Conservation (phyloP, 1,140 invertebrate genomes). For the Papilio glaucus region DNA sequence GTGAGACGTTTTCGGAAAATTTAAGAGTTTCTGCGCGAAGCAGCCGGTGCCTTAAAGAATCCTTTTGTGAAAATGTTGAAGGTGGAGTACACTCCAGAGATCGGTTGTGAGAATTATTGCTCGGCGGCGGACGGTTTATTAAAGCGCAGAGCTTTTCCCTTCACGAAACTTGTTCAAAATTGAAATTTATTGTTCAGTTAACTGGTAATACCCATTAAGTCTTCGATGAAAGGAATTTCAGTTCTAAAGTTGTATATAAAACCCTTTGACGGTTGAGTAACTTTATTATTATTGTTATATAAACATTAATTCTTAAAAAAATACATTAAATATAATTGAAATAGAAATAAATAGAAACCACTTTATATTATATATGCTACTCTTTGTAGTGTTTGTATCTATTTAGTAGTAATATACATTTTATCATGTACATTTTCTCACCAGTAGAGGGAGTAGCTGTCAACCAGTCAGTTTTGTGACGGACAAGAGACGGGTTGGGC, state of each 20-base stretch:
- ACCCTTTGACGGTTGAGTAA: too few species aligned
- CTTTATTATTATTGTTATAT: too few species aligned
- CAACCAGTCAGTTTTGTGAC: too few species aligned
- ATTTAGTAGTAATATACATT: too few species aligned
- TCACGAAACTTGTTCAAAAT: constrained; percentile 4
- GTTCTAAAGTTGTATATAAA: not conserved
- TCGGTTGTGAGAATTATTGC: constrained; percentile 26
- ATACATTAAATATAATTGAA: too few species aligned
- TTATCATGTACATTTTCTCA: too few species aligned
- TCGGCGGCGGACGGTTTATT: not conserved
- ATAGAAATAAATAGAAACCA: too few species aligned
- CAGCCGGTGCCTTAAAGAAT: constrained; percentile 12
- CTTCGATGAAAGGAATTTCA: not conserved
- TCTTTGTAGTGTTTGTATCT: too few species aligned
- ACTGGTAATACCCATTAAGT: constrained; percentile 7
- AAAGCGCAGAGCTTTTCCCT: constrained; percentile 11
- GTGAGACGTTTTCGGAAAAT: constrained; percentile 18
- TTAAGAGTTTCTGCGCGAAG: constrained; percentile 13
- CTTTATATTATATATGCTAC: too few species aligned
- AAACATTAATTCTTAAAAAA: too few species aligned
- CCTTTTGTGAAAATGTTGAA: constrained; percentile 25
- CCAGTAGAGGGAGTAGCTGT: too few species aligned
- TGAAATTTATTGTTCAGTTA: not conserved
- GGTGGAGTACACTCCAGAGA: constrained; percentile 26
- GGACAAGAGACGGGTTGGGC: too few species aligned